A percentile compares a stretch with the other conserved stretches of the same genome.
These are phyloP conservation scores for Argyra leucocephala DNA, from an alignment of 2,888 invertebrate species.

Conservation along the genomic window DNA sequence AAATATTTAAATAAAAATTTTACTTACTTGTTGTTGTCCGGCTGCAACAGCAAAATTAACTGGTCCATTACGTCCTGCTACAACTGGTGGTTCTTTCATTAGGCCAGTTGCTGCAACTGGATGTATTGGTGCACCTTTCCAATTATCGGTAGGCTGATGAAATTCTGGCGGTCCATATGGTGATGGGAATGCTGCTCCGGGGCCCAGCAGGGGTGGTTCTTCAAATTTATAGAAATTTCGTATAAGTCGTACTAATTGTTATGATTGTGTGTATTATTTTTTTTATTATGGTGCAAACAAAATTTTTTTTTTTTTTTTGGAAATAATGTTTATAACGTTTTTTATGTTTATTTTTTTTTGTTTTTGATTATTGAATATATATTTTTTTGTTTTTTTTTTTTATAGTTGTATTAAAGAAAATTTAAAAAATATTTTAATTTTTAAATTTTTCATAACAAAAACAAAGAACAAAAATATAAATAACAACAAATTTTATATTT, in stretches of 20 bases:
- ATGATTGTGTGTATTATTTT: slow-evolving; percentile 20
- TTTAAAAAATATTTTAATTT: too few species aligned
- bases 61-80: slow-evolving; percentile 43
- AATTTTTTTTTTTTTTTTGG: too few species aligned
- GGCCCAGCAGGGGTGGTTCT: slow-evolving; percentile 44
- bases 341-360: slow-evolving; percentile 14
- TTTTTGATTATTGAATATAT: slow-evolving; percentile 3
- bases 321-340: slow-evolving; percentile 14
- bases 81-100: slow-evolving; percentile 52
- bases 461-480: too few species aligned
- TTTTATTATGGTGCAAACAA: slow-evolving; percentile 7
- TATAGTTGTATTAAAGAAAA: too few species aligned
- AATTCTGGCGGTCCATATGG: slow-evolving; percentile 43
- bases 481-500: too few species aligned
- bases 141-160: slow-evolving; percentile 42
- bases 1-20: too few species aligned
- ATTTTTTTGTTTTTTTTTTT: neutral
- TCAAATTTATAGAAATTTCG: slow-evolving; percentile 43
- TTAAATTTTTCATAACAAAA: too few species aligned
- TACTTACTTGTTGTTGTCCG: slow-evolving; percentile 40
- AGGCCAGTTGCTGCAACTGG: slow-evolving; percentile 47
- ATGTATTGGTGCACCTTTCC: slow-evolving; percentile 42
- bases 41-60: slow-evolving; percentile 41
- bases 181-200: slow-evolving; percentile 40
- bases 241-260: slow-evolving; percentile 31